Base-by-base conservation (phyloP, 2,113 vertebrate species). In the Dicentrarchus labrax region DNA sequence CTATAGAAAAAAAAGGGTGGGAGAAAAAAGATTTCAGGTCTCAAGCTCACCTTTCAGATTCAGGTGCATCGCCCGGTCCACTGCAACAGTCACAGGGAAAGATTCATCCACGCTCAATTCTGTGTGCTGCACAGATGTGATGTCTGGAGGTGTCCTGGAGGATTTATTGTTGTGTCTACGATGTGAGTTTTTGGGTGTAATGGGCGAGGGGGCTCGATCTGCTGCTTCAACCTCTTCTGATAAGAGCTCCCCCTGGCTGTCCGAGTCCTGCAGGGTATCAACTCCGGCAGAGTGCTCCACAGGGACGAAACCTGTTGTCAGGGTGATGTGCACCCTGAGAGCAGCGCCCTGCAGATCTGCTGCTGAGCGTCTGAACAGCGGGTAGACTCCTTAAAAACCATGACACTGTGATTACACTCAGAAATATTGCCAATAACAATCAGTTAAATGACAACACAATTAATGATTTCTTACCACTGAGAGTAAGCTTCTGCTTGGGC, bases 51-150 rank as follows among this genome's bases (percentile, higher is more conserved):
- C 97, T 96, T 97, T 98, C 67, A 99, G 94, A 86, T 96, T 98
- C 0, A 99, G 94, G 77, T 98, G 97, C 98, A 98, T 99, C 0
- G 98, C 98, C 77, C 93, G 96, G 78, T 99, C 97, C 78, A 99
- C 97, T 8, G 95, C 86, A 68, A 99, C 82, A 13, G 43, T 95
- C 83, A 95, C 97, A 69, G 96, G 85, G 88, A 99, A 96, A 0
- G 96, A 97, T 68, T 94, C 94, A 11, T 96, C 95, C 39, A 69
- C 38, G 10, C 91, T 92, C 0, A 75, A 0, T 54, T 70, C 22
- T 0, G 57, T 45, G 0, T 88, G 93, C 39, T 88, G 93, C 21
- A 76, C 61, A 0, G 68, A 22, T 19, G 81, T 80, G 43, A 78
- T 72, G 67, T 90, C 89, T 64, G 90, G 38, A 24, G 57, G 69